Evolutionary conservation across 1,140 invertebrate species (phyloP).

Genomic region (Megalopta genalis): DNA sequence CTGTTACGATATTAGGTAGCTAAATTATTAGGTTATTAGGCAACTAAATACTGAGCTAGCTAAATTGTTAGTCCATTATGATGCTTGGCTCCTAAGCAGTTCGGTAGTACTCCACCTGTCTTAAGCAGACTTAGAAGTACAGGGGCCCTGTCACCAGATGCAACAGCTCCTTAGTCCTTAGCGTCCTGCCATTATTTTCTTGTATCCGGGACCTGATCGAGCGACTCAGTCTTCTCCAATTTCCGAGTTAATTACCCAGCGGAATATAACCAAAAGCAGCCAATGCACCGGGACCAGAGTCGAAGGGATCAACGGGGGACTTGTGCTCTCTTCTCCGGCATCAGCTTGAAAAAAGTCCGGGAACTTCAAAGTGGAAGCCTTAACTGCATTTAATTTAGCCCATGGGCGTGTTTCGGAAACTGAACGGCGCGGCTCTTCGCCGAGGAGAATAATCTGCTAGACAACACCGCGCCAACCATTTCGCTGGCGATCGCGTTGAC

Average conservation of each 20-base stretch:
- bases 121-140: no score
- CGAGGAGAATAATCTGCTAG: slow-evolving; percentile 33
- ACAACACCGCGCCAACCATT: slow-evolving; percentile 26
- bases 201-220: no score
- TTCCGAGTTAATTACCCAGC: slow-evolving; percentile 3
- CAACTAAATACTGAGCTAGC: no score
- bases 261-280: slow-evolving; percentile 36
- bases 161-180: no score
- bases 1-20: no score
- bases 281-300: neutral
- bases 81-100: no score
- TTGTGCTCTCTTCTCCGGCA: neutral
- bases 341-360: slow-evolving; percentile 19
- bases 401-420: slow-evolving; percentile 17
- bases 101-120: no score
- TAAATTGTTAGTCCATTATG: no score
- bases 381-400: slow-evolving; percentile 52
- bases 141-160: no score
- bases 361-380: slow-evolving; percentile 23
- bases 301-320: neutral
- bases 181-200: no score
- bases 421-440: slow-evolving; percentile 2
- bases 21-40: no score
- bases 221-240: neutral
- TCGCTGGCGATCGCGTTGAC: neutral